Conservation (phyloP, 1,140 invertebrate genomes). For the Drosophila murphyi region DNA sequence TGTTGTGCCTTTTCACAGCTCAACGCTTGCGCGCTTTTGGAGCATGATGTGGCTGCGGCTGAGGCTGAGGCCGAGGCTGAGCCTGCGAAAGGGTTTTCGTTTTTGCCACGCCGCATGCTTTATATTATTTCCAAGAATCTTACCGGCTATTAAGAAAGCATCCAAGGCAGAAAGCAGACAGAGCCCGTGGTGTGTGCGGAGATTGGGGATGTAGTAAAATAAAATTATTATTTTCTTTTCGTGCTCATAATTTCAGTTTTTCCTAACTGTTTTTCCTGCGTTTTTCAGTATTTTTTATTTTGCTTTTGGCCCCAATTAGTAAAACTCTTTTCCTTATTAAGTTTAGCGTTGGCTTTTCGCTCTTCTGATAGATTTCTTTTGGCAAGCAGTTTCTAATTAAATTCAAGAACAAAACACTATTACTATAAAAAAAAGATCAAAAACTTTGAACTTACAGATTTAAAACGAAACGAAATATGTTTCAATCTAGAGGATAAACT, state of each 20-base stretch:
- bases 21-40: slow-evolving; percentile 74
- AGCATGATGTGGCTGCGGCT: slow-evolving; percentile 5
- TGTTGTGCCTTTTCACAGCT: slow-evolving; percentile 76
- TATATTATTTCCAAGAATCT: slow-evolving; percentile 75
- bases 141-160: slow-evolving; percentile 77
- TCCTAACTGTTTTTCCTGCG: slow-evolving; percentile 34
- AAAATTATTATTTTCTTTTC: slow-evolving; percentile 82
- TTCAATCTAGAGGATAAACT: too few species aligned
- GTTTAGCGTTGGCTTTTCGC: slow-evolving; percentile 55
- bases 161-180: slow-evolving; percentile 32
- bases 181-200: neutral
- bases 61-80: slow-evolving; percentile 11
- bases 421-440: neutral
- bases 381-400: neutral
- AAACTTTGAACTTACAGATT: neutral
- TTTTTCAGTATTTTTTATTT: slow-evolving; percentile 3
- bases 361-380: slow-evolving; percentile 34
- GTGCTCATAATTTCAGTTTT: slow-evolving; percentile 74
- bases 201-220: slow-evolving; percentile 58
- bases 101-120: slow-evolving; percentile 55
- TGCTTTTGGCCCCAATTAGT: slow-evolving; percentile 70
- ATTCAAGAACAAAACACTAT: neutral
- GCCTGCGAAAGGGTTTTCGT: slow-evolving; percentile 58
- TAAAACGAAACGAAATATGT: neutral
- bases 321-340: slow-evolving; percentile 73